Evolutionary conservation across 2,797 vertebrate genomes (phyloP).

Genomic region (Chromobotia macracanthus): DNA sequence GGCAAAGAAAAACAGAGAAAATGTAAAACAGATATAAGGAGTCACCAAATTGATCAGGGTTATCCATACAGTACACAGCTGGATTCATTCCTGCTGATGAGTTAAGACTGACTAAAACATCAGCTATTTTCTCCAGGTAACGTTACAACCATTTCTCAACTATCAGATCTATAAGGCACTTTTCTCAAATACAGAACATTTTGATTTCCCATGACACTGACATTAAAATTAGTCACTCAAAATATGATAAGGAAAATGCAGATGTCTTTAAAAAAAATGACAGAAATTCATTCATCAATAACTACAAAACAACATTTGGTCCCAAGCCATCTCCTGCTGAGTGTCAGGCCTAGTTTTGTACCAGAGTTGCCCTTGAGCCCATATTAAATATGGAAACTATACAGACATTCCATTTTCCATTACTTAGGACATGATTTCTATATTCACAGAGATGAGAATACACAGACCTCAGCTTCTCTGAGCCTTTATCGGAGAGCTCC

Average conservation of each 20-base stretch:
- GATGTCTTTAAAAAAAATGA: too few relatives aligned
- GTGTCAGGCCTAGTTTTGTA: too few relatives aligned
- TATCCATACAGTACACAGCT: neutral
- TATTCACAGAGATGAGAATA: neutral
- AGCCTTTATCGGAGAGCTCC: constrained; percentile 95
- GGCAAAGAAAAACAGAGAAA: neutral
- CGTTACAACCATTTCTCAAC: too few relatives aligned
- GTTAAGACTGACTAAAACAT: too few relatives aligned
- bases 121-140: too few relatives aligned
- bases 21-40: neutral
- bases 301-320: neutral
- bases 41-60: too few relatives aligned
- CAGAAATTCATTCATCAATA: neutral
- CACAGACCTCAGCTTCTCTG: constrained; percentile 92
- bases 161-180: too few relatives aligned
- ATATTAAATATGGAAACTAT: neutral
- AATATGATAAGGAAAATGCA: too few relatives aligned
- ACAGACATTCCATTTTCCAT: neutral
- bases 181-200: too few relatives aligned
- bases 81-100: too few relatives aligned
- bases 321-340: neutral
- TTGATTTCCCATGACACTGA: too few relatives aligned
- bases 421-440: neutral
- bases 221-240: too few relatives aligned
- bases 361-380: neutral